These are phyloP conservation scores for Nymphalis c-album DNA, from an alignment of 2,888 invertebrate genomes.

Conservation along the genomic window DNA sequence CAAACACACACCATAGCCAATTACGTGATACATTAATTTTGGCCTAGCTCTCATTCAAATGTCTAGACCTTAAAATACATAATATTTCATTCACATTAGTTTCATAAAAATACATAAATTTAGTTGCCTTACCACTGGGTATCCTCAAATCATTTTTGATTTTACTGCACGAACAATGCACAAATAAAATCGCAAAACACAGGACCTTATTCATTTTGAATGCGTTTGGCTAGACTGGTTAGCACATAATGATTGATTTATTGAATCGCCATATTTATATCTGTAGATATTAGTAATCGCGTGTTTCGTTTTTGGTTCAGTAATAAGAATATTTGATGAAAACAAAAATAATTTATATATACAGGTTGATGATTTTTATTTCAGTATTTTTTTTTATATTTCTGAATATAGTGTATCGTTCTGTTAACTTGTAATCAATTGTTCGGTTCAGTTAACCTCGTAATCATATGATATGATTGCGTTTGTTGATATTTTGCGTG, in stretches of 20 bases:
- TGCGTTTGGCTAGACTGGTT: neutral
- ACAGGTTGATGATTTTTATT: conserved; percentile 19
- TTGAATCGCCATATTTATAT: conserved; percentile 13
- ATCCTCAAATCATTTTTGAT: conserved; percentile 19
- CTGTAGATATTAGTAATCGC: conserved; percentile 18
- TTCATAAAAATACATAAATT: too few species aligned
- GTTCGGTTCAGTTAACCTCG: too few species aligned
- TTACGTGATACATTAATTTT: too few species aligned
- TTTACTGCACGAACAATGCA: conserved; percentile 16
- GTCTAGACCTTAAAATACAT: too few species aligned
- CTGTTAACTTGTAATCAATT: too few species aligned
- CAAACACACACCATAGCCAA: too few species aligned
- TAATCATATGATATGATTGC: too few species aligned
- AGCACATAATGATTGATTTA: neutral
- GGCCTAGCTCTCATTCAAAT: too few species aligned
- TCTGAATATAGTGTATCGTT: too few species aligned
- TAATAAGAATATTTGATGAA: neutral
- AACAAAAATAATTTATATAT: neutral
- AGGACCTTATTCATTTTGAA: conserved; percentile 19
- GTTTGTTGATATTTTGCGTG: too few species aligned
- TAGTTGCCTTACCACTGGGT: conserved; percentile 30
- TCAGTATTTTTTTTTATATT: neutral
- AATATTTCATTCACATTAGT: too few species aligned
- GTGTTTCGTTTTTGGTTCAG: conserved; percentile 19
- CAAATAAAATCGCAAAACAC: conserved; percentile 22